Base-by-base conservation (phyloP, 2,797 vertebrate species). In the Diceros bicornis region DNA sequence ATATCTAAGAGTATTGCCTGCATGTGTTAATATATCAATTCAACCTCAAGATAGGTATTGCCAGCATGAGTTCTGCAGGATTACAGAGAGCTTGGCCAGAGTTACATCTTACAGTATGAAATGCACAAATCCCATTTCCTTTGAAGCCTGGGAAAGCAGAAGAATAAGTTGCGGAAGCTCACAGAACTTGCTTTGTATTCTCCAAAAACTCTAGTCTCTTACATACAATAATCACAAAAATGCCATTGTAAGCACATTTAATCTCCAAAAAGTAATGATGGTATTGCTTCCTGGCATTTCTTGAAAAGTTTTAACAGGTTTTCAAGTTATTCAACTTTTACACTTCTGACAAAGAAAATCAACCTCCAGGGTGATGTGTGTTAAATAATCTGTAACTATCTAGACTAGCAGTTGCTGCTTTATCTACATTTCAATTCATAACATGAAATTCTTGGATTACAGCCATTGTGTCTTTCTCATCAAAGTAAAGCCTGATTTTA, bases 321-420 rank as follows among this genome's bases (percentile, higher is more conserved):
- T 94, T 94, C 93, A 95, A 97, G 78, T 95, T 98, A 94, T 94
- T 95, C 97, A 91, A 96, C 89, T 97, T 98, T 95, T 95, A 94
- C 95, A 83, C 59, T 98, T 93, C 41, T 97, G 95, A 98, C 94
- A 98, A 97, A 97, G 94, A 98, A 97, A 97, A 96, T 96, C 94
- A 97, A 93, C 81, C 95, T 98, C 96, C 85, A 97, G 81, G 91
- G 86, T 97, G 88, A 97, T 93, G 27, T 96, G 97, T 97, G 88
- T 88, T 98, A 98, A 98, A 96, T 94, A 97, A 94, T 89, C 78
- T 94, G 61, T 94, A 96, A 94, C 96, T 98, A 44, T 94, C 89
- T 88, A 82, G 97, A 81, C 84, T 85, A 94, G 83, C 77, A 94
- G 82, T 95, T 97, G 86, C 83, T 98, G 78, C 57, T 97, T 74